Conservation (phyloP, 2,888 invertebrate species). For the Tetropium fuscum region DNA sequence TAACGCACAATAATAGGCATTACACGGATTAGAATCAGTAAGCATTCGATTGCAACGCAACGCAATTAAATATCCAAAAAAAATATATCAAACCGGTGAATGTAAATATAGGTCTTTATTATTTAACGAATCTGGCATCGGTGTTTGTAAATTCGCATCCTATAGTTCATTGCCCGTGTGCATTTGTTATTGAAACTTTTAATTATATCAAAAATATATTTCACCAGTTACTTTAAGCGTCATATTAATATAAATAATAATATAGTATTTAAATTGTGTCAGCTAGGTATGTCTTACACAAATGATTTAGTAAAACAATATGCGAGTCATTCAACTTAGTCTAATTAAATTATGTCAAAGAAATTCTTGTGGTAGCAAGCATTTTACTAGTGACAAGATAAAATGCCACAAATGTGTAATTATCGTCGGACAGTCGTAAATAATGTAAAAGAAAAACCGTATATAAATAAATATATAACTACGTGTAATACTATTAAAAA, state of each 20-base stretch:
- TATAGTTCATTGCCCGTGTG: too few relatives aligned
- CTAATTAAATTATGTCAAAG: constrained; percentile 39
- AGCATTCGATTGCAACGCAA: background rate
- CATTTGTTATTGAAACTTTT: too few relatives aligned
- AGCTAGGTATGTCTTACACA: constrained; percentile 34
- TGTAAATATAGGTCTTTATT: background rate
- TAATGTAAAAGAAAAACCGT: constrained; percentile 26
- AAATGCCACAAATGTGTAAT: constrained; percentile 41
- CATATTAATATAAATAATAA: constrained; percentile 31
- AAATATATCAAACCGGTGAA: background rate
- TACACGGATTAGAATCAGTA: constrained; percentile 3
- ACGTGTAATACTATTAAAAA: too few relatives aligned
- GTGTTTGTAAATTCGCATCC: too few relatives aligned
- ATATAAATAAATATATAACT: constrained; percentile 17
- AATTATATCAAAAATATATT: background rate
- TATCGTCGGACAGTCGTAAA: constrained; percentile 36
- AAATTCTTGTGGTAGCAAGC: constrained; percentile 32
- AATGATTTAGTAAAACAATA: constrained; percentile 35
- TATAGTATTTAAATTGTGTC: constrained; percentile 40
- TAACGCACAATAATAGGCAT: constrained; percentile 21
- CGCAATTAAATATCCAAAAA: background rate
- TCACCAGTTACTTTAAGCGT: too few relatives aligned
- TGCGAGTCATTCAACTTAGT: constrained; percentile 41
- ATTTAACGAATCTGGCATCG: too few relatives aligned
- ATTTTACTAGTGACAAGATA: constrained; percentile 41